phyloP scores from a whole-genome alignment of 1,140 invertebrate genomes.

The Drosophila fuyamai region DNA sequence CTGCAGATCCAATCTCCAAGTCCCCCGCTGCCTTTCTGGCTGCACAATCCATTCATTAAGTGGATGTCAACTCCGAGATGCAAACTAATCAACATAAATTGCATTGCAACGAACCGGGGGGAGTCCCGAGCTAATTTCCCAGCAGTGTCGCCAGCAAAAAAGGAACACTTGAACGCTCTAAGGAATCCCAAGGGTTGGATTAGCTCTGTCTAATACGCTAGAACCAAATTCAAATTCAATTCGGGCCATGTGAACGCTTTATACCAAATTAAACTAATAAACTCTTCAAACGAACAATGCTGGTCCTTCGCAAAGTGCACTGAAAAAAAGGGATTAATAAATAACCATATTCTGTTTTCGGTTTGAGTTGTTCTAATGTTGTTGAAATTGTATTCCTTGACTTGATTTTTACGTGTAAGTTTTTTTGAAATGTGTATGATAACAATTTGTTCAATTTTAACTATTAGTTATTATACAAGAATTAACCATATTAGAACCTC shows the following conservation, averaged over 20 bases:
- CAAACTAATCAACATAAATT: constrained; percentile 55
- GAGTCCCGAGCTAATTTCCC: constrained; percentile 23
- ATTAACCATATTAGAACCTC: too few relatives aligned
- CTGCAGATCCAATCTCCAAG: constrained; percentile 6
- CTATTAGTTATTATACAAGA: too few relatives aligned
- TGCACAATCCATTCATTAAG: constrained; percentile 33
- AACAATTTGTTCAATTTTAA: too few relatives aligned
- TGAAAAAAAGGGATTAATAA: background rate
- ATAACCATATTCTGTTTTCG: too few relatives aligned
- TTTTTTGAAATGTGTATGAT: too few relatives aligned
- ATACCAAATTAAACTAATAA: constrained; percentile 48
- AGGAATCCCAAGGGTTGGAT: constrained; percentile 28
- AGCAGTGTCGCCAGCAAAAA: constrained; percentile 2
- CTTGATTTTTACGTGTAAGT: too few relatives aligned
- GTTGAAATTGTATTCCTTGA: too few relatives aligned
- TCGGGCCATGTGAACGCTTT: constrained; percentile 19
- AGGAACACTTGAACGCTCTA: constrained; percentile 1
- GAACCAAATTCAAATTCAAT: constrained; percentile 36
- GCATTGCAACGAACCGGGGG: constrained; percentile 22
- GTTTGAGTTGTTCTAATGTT: too few relatives aligned
- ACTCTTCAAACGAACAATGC: constrained; percentile 30
- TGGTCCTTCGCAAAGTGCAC: background rate
- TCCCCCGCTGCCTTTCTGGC: constrained; percentile 1
- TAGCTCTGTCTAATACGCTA: constrained; percentile 4
- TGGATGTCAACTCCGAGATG: constrained; percentile 40